A percentile compares a stretch with the other conserved stretches of the same genome.
Conservation (phyloP, 2,888 invertebrate genomes). For the Hemaris fuciformis region DNA sequence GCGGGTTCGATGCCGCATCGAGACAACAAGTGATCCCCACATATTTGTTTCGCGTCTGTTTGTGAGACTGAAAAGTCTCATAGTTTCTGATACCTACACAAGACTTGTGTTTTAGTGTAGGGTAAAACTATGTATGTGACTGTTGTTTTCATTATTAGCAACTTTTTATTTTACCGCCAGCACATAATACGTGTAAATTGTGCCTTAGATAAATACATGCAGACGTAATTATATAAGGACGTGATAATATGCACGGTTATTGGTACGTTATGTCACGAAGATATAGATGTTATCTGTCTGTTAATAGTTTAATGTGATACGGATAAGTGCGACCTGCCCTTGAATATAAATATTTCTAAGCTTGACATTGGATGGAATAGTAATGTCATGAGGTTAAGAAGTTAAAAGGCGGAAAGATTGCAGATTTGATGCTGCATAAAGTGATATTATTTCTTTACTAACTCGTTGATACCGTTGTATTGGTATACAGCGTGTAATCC, state of each 20-base stretch:
- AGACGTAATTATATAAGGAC: slow-evolving; percentile 39
- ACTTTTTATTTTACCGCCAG: background rate
- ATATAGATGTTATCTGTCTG: background rate
- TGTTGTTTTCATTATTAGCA: no score
- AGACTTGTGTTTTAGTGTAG: no score
- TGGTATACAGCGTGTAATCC: no score
- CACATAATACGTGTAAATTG: background rate
- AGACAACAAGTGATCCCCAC: background rate
- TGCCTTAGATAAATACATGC: slow-evolving; percentile 15
- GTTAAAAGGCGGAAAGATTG: no score
- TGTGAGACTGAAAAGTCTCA: background rate
- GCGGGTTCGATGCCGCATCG: background rate
- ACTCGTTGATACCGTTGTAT: no score
- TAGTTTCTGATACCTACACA: background rate
- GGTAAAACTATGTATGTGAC: no score
- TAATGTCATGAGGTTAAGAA: no score
- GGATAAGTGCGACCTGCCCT: background rate
- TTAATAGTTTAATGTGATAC: background rate
- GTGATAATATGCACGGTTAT: slow-evolving; percentile 30
- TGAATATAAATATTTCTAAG: no score
- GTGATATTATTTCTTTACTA: no score
- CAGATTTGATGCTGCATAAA: no score
- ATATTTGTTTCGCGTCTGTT: background rate
- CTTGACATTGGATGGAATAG: no score
- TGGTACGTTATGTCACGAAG: slow-evolving; percentile 30